A percentile compares a stretch with the other conserved stretches of the same genome.
These are phyloP conservation scores for Saguinus imperator DNA, from an alignment of 2,113 vertebrate genomes.

Conservation along the genomic window DNA sequence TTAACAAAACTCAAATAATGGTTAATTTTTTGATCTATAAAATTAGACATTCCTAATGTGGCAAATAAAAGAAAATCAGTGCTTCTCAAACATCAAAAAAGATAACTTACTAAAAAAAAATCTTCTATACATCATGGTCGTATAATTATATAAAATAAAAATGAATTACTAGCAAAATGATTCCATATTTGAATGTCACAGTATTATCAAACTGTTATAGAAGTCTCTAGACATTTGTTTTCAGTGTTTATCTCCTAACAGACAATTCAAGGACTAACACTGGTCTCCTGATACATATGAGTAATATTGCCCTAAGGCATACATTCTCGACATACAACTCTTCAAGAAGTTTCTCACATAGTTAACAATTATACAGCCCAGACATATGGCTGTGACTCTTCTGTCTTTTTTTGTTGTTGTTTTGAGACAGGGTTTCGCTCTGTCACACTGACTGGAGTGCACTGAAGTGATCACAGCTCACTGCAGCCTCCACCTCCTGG, in stretches of 20 bases:
- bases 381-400: neutral
- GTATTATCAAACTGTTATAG: neutral
- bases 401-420: neutral
- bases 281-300: too few species aligned
- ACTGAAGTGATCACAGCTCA: too few species aligned
- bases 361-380: neutral
- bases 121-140: neutral
- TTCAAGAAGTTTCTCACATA: neutral
- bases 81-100: slow-evolving; percentile 31
- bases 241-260: neutral
- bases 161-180: slow-evolving; percentile 2
- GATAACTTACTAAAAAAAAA: neutral
- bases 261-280: neutral
- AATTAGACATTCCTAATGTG: neutral
- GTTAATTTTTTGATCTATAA: neutral
- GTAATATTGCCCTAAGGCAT: neutral
- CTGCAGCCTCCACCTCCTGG: neutral
- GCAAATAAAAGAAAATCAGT: neutral
- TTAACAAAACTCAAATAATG: slow-evolving; percentile 32
- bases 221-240: neutral
- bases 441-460: too few species aligned
- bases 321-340: neutral
- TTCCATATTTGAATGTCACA: neutral
- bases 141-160: neutral
- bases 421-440: neutral